Evolutionary conservation across 2,113 vertebrate genomes (phyloP).

Genomic region (Bagarius yarrelli): DNA sequence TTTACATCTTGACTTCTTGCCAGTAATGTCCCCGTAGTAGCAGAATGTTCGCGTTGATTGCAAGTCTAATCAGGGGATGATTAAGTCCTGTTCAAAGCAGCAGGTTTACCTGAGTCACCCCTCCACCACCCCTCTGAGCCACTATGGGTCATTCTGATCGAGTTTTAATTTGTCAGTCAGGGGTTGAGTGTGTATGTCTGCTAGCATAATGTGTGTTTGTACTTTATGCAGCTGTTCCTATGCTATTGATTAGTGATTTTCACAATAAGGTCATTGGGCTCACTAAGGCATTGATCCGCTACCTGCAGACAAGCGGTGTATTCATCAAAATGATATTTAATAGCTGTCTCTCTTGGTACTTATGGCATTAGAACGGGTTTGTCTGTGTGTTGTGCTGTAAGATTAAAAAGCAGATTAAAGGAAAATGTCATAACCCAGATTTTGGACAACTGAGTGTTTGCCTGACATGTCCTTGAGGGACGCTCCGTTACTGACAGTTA

Average conservation of each 20-base stretch:
- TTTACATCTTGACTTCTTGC: slow-evolving; percentile 1
- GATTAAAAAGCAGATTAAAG: slow-evolving; percentile 9
- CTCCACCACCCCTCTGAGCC: slow-evolving; percentile 41
- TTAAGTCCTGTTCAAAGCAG: slow-evolving; percentile 49
- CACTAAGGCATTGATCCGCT: slow-evolving; percentile 43
- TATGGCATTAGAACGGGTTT: slow-evolving; percentile 57
- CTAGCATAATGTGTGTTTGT: slow-evolving; percentile 16
- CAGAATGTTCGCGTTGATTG: slow-evolving; percentile 42
- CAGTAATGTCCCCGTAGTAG: slow-evolving; percentile 34
- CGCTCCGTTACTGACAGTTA: slow-evolving; percentile 24
- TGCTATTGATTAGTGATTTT: slow-evolving; percentile 52
- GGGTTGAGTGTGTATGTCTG: slow-evolving; percentile 33
- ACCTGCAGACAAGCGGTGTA: slow-evolving; percentile 52
- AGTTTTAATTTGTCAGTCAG: slow-evolving; percentile 73
- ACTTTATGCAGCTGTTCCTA: slow-evolving; percentile 24
- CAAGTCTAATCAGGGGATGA: slow-evolving; percentile 50
- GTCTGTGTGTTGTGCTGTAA: slow-evolving; percentile 19
- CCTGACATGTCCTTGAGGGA: slow-evolving; percentile 7
- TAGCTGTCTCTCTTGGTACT: slow-evolving; percentile 52
- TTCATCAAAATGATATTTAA: slow-evolving; percentile 56
- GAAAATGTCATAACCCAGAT: slow-evolving; percentile 22
- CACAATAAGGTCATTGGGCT: slow-evolving; percentile 43
- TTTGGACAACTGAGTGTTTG: neutral
- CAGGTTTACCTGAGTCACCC: slow-evolving; percentile 41
- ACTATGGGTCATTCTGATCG: slow-evolving; percentile 58